Evolutionary conservation across 2,113 vertebrate genomes (phyloP).

Genomic region (Macrotus californicus): DNA sequence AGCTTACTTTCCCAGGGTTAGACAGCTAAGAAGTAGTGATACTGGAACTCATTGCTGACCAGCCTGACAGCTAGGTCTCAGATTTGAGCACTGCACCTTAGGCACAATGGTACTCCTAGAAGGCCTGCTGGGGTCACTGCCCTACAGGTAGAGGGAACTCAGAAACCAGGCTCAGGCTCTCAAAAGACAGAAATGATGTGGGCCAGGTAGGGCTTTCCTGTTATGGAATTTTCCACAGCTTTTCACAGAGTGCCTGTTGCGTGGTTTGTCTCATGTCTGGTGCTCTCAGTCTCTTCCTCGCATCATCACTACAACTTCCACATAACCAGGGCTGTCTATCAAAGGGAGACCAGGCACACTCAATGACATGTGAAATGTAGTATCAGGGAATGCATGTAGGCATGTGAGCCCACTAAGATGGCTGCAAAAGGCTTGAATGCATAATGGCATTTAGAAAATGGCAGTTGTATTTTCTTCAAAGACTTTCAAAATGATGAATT

Average conservation of each 20-base stretch:
- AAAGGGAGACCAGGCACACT: background rate
- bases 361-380: background rate
- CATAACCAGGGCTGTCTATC: background rate
- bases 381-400: background rate
- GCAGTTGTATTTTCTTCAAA: conserved; percentile 49
- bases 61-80: background rate
- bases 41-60: background rate
- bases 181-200: background rate
- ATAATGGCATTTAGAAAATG: conserved; percentile 53
- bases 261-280: background rate
- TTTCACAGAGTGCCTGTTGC: background rate
- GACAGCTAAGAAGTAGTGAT: background rate
- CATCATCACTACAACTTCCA: background rate
- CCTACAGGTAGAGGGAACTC: background rate
- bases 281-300: background rate
- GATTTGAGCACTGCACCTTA: background rate
- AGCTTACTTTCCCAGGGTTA: background rate
- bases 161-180: background rate
- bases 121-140: background rate
- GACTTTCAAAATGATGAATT: conserved; percentile 32
- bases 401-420: background rate
- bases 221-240: background rate
- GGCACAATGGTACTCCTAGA: background rate
- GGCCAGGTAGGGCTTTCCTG: background rate
- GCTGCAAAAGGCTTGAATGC: conserved; percentile 34